A percentile compares a stretch with the other conserved stretches of the same genome.
Evolutionary conservation across 2,888 invertebrate species (phyloP).

Genomic region (Odontocerum albicorne): DNA sequence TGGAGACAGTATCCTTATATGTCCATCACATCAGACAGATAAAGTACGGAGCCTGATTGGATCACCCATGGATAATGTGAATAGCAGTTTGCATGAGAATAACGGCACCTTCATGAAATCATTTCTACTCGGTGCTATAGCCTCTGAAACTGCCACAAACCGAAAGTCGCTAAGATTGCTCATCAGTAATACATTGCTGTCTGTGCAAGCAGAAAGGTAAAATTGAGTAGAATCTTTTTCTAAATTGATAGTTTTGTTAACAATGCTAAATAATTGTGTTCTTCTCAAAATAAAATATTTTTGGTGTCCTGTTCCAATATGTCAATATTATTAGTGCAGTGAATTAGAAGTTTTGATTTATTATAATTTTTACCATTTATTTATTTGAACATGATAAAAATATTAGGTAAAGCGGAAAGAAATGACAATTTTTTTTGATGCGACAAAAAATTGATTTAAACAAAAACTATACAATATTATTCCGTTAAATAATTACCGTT

Average conservation of each 20-base stretch:
- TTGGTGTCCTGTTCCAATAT: not conserved
- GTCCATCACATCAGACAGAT: conserved; percentile 60
- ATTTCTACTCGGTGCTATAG: conserved; percentile 69
- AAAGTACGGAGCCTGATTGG: conserved; percentile 60
- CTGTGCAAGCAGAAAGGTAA: conserved; percentile 58
- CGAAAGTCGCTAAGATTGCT: conserved; percentile 56
- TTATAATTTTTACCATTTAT: too few relatives aligned
- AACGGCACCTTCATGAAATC: conserved; percentile 59
- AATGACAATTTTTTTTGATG: too few relatives aligned
- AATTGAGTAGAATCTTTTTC: too few relatives aligned
- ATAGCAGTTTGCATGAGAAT: conserved; percentile 59
- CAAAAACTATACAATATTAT: too few relatives aligned
- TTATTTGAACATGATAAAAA: too few relatives aligned
- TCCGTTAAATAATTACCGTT: too few relatives aligned
- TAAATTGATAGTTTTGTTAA: too few relatives aligned
- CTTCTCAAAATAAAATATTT: not conserved
- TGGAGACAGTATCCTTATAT: conserved; percentile 88
- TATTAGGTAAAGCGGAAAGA: too few relatives aligned
- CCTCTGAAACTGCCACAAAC: conserved; percentile 63
- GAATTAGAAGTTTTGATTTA: too few relatives aligned
- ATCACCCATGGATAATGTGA: conserved; percentile 68
- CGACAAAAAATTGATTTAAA: too few relatives aligned
- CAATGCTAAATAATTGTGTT: too few relatives aligned
- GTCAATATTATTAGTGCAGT: not conserved
- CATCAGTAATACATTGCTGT: conserved; percentile 63